phyloP scores from a whole-genome alignment of 1,140 invertebrate species.

The Laupala kohalensis region DNA sequence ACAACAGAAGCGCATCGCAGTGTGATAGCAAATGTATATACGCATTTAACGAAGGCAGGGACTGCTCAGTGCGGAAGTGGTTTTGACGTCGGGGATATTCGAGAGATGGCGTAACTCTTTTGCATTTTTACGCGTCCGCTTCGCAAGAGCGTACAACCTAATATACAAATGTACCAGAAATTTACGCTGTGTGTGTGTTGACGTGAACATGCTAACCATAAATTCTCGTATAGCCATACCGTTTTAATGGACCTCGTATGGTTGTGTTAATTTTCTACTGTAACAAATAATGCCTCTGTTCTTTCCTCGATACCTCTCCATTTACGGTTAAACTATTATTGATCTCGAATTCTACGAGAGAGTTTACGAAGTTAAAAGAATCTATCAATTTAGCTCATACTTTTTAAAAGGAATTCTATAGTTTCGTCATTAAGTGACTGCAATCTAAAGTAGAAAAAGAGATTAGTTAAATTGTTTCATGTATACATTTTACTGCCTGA shows the following conservation, averaged over 20 bases:
- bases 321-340: neutral
- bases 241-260: neutral
- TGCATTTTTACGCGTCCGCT: neutral
- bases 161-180: neutral
- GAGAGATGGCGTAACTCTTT: neutral
- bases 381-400: too few species aligned
- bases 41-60: neutral
- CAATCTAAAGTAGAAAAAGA: too few species aligned
- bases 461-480: too few species aligned
- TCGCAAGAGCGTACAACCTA: neutral
- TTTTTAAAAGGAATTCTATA: too few species aligned
- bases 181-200: neutral
- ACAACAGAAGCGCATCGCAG: neutral
- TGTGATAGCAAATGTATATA: neutral
- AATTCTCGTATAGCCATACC: neutral
- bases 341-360: too few species aligned
- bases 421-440: too few species aligned
- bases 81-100: neutral
- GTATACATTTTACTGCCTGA: too few species aligned
- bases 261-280: neutral
- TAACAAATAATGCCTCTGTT: neutral
- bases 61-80: neutral
- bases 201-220: neutral
- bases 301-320: neutral
- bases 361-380: too few species aligned